A percentile compares a stretch with the other conserved stretches of the same genome.
Evolutionary conservation across 2,888 invertebrate species (phyloP).

Genomic region (Barypeithes pellucidus): DNA sequence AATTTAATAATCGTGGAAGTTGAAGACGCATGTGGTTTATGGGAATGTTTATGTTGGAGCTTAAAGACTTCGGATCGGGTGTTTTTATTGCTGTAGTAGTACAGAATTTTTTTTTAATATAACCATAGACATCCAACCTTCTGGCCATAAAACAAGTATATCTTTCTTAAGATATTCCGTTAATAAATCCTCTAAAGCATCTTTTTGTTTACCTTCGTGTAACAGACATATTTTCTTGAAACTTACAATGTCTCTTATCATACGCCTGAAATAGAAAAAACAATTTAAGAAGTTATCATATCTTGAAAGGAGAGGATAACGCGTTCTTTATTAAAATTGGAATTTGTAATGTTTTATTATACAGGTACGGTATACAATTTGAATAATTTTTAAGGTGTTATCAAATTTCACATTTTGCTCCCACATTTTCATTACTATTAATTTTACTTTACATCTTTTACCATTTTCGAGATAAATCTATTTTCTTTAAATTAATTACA

Average conservation of each 20-base stretch:
- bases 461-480: too few relatives aligned
- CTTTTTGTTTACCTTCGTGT: slow-evolving; percentile 69
- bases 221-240: slow-evolving; percentile 65
- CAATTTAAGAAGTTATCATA: background rate
- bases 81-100: slow-evolving; percentile 51
- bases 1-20: slow-evolving; percentile 41
- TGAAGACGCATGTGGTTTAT: slow-evolving; percentile 39
- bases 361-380: too few relatives aligned
- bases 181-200: slow-evolving; percentile 71
- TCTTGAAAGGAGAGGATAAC: too few relatives aligned
- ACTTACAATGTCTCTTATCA: slow-evolving; percentile 65
- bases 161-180: slow-evolving; percentile 71
- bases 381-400: too few relatives aligned
- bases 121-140: slow-evolving; percentile 73
- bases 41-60: slow-evolving; percentile 36
- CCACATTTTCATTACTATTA: too few relatives aligned
- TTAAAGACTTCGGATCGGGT: slow-evolving; percentile 43
- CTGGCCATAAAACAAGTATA: slow-evolving; percentile 73
- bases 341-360: too few relatives aligned
- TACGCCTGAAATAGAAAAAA: slow-evolving; percentile 61
- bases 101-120: slow-evolving; percentile 65
- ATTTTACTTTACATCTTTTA: too few relatives aligned
- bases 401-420: too few relatives aligned
- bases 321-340: too few relatives aligned
- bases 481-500: too few relatives aligned